Evolutionary conservation across 2,888 invertebrate genomes (phyloP).

Genomic region (Neoitamus cyanurus): DNA sequence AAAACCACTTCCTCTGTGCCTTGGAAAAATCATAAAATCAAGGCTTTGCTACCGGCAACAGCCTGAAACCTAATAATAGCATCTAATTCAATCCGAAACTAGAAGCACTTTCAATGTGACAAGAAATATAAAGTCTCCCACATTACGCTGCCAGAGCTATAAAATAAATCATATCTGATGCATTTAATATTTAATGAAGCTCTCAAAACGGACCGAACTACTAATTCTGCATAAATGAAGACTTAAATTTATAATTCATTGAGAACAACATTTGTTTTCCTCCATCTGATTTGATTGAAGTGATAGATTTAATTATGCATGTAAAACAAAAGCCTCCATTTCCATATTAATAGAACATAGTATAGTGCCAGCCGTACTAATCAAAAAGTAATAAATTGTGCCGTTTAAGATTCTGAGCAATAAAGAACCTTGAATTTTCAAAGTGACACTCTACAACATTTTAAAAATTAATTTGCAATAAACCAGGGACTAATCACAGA

Average conservation of each 20-base stretch:
- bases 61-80: too few relatives aligned
- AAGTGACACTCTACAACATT: background rate
- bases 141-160: background rate
- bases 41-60: too few relatives aligned
- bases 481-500: background rate
- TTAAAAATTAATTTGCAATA: background rate
- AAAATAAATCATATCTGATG: background rate
- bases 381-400: background rate
- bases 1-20: too few relatives aligned
- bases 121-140: background rate
- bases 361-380: background rate
- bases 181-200: background rate
- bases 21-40: too few relatives aligned
- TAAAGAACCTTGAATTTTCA: background rate
- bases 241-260: background rate
- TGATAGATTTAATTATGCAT: background rate
- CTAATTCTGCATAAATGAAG: background rate
- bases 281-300: background rate
- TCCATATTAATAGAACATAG: background rate
- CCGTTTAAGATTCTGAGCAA: background rate
- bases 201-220: background rate
- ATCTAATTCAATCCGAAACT: background rate
- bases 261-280: background rate
- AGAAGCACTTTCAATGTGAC: background rate
- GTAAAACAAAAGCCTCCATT: background rate